Conservation (phyloP, 2,797 vertebrate genomes). For the Pogoniulus pusillus region DNA sequence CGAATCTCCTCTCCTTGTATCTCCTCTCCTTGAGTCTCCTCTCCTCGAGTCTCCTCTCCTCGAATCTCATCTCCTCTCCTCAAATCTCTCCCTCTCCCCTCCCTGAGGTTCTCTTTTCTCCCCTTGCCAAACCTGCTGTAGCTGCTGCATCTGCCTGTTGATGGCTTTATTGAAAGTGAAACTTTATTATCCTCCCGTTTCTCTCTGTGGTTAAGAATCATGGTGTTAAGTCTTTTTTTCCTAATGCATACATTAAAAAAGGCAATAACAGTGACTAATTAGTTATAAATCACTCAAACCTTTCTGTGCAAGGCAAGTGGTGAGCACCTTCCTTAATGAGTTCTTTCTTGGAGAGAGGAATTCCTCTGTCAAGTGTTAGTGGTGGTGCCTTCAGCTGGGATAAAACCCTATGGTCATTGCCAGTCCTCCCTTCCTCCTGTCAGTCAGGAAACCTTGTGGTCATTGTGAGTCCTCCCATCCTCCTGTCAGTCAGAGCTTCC, state of each 20-base stretch:
- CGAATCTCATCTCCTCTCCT: too few relatives aligned
- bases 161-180: neutral
- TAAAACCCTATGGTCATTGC: rapidly evolving
- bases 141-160: neutral
- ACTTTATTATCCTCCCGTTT: constrained; percentile 15
- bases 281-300: constrained; percentile 21
- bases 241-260: constrained; percentile 4
- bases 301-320: neutral
- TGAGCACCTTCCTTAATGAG: neutral
- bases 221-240: neutral
- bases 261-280: constrained; percentile 3
- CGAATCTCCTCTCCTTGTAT: too few relatives aligned
- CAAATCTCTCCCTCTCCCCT: too few relatives aligned
- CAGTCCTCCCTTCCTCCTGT: neutral
- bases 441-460: neutral
- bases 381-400: neutral
- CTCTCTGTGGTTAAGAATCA: constrained; percentile 15
- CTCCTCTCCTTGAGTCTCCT: too few relatives aligned
- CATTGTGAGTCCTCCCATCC: neutral
- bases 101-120: neutral
- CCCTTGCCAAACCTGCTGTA: neutral
- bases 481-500: neutral
- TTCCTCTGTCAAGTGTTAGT: neutral
- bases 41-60: too few relatives aligned
- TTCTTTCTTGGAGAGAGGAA: neutral